These are phyloP conservation scores for Aphelocoma californica DNA, from an alignment of 2,797 vertebrate species.

Conservation along the genomic window DNA sequence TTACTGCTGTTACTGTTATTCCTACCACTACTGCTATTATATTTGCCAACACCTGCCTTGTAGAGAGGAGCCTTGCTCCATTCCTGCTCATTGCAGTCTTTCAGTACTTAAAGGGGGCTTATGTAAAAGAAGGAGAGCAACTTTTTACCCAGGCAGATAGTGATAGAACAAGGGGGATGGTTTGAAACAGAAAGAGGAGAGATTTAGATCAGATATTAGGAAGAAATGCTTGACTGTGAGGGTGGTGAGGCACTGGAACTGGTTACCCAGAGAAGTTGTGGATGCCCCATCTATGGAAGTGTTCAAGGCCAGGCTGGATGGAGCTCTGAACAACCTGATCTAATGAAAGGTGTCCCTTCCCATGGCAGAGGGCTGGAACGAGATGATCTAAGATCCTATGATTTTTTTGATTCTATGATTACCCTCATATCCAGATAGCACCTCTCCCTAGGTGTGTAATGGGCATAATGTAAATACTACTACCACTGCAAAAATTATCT, in stretches of 20 bases:
- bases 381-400: not conserved
- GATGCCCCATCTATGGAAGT: not conserved
- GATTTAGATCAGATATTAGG: not conserved
- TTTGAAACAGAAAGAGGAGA: not conserved
- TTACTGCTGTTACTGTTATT: rapidly evolving
- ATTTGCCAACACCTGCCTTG: not conserved
- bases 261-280: not conserved
- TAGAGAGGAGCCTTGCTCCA: not conserved
- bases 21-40: not conserved
- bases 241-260: not conserved
- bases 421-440: not conserved
- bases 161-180: not conserved
- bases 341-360: not conserved
- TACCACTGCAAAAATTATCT: not conserved
- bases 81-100: not conserved
- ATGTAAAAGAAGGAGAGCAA: not conserved
- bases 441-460: not conserved
- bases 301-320: not conserved
- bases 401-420: not conserved
- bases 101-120: not conserved
- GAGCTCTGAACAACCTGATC: not conserved
- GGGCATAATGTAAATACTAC: not conserved
- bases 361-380: rapidly evolving
- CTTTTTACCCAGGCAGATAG: not conserved
- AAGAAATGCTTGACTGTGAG: not conserved